Evolutionary conservation across 2,888 invertebrate genomes (phyloP).

Genomic region (Agonopterix alstromeriana): DNA sequence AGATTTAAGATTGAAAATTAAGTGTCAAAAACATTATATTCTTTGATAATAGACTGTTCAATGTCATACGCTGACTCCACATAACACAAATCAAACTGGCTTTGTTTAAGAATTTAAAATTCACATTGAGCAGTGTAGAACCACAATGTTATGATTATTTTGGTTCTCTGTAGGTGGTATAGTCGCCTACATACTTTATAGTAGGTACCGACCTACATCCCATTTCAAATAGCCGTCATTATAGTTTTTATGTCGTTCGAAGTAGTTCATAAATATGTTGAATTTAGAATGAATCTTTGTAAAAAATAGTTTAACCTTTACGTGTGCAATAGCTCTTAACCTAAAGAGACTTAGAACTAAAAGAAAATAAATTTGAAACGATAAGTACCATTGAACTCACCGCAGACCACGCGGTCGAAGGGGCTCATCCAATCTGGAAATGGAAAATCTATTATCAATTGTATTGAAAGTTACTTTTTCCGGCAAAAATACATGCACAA

Average conservation of each 20-base stretch:
- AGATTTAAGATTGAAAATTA: not conserved
- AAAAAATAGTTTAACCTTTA: not conserved
- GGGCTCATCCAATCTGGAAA: constrained; percentile 97
- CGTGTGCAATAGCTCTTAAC: constrained; percentile 22
- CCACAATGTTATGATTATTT: not conserved
- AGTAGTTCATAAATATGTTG: not conserved
- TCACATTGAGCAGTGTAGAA: not conserved
- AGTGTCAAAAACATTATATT: not conserved
- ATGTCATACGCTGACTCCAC: no score
- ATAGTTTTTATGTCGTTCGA: not conserved
- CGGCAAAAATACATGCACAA: constrained; percentile 54
- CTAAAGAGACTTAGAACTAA: constrained; percentile 66
- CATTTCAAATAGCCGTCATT: not conserved
- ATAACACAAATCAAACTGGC: no score
- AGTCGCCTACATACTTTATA: not conserved
- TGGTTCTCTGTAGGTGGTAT: not conserved
- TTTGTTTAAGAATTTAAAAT: no score
- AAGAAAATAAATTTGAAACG: constrained; percentile 78
- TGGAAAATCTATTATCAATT: constrained; percentile 79
- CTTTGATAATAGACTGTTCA: not conserved
- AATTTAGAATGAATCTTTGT: not conserved
- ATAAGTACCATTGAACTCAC: constrained; percentile 93
- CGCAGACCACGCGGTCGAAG: constrained; percentile 95
- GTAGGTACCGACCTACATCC: not conserved
- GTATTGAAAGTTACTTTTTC: constrained; percentile 69